Evolutionary conservation across 2,113 vertebrate genomes (phyloP).

Genomic region (Pollimyrus isidori): DNA sequence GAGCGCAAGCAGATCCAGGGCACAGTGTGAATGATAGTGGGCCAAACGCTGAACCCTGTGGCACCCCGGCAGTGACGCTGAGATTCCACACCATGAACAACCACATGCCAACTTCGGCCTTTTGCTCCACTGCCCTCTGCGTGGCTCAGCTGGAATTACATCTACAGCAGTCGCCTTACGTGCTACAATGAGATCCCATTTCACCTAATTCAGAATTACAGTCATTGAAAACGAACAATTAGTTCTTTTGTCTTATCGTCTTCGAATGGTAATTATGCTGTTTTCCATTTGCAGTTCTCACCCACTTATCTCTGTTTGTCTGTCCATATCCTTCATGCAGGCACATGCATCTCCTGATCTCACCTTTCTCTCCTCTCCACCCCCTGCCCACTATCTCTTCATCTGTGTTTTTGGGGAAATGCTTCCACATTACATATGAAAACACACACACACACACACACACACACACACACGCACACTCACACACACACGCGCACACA

Average conservation of each 20-base stretch:
- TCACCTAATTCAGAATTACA: slow-evolving; percentile 25
- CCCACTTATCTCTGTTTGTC: slow-evolving; percentile 19
- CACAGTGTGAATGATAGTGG: neutral
- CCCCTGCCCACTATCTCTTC: slow-evolving; percentile 25
- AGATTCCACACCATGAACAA: neutral
- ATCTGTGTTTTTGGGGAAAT: slow-evolving; percentile 21
- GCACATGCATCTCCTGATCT: neutral
- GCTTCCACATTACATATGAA: slow-evolving; percentile 7
- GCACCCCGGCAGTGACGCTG: neutral
- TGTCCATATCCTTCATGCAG: slow-evolving; percentile 3
- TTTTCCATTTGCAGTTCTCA: slow-evolving; percentile 10
- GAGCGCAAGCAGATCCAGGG: neutral
- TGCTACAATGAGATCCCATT: neutral
- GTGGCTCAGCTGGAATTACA: neutral
- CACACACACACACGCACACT: slow-evolving; percentile 16
- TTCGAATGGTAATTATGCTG: slow-evolving; percentile 15
- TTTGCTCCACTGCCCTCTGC: neutral
- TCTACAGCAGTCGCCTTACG: neutral
- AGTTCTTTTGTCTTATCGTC: slow-evolving; percentile 18
- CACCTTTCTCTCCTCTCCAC: neutral
- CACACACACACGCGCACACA: slow-evolving; percentile 6
- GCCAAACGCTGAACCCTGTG: neutral
- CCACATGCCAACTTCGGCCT: neutral
- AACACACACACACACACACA: slow-evolving; percentile 15
- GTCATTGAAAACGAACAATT: slow-evolving; percentile 27